These are phyloP conservation scores for Halcyon badia DNA, from an alignment of 2,797 vertebrate genomes.

Conservation along the genomic window DNA sequence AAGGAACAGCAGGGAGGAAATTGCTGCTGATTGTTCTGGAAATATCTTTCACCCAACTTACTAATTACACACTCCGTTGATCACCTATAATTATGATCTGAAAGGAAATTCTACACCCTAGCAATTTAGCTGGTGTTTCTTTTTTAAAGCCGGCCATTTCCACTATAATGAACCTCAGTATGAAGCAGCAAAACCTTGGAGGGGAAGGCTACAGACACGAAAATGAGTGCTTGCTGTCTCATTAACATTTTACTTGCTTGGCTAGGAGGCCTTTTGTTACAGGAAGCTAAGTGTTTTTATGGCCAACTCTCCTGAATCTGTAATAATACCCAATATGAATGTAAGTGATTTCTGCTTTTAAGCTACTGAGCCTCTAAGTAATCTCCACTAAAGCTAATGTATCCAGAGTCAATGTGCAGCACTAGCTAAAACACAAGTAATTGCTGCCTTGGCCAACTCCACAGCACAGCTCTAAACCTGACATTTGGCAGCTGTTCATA, in stretches of 20 bases:
- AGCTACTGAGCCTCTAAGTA: constrained; percentile 59
- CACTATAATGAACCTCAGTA: constrained; percentile 50
- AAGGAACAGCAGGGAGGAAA: constrained; percentile 60
- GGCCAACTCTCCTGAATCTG: constrained; percentile 51
- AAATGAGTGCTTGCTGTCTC: constrained; percentile 67
- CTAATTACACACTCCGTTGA: constrained; percentile 69
- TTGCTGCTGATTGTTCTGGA: constrained; percentile 66
- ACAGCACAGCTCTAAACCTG: neutral
- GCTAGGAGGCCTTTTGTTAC: constrained; percentile 66
- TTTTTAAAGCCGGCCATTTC: constrained; percentile 52
- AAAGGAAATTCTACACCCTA: constrained; percentile 50
- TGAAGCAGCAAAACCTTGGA: constrained; percentile 45
- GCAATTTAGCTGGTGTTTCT: constrained; percentile 29
- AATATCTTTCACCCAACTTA: constrained; percentile 53
- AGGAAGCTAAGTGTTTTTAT: constrained; percentile 69
- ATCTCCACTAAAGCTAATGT: constrained; percentile 53
- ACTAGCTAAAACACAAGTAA: constrained; percentile 53
- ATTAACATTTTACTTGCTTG: constrained; percentile 71
- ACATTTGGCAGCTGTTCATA: constrained; percentile 41
- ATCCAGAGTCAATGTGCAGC: constrained; percentile 18
- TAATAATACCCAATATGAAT: constrained; percentile 61
- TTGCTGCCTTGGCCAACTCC: constrained; percentile 43
- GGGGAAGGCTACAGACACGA: constrained; percentile 26
- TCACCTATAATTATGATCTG: constrained; percentile 61
- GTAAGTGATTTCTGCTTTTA: constrained; percentile 67